Conservation (phyloP, 2,797 vertebrate species). For the Acomys russatus region DNA sequence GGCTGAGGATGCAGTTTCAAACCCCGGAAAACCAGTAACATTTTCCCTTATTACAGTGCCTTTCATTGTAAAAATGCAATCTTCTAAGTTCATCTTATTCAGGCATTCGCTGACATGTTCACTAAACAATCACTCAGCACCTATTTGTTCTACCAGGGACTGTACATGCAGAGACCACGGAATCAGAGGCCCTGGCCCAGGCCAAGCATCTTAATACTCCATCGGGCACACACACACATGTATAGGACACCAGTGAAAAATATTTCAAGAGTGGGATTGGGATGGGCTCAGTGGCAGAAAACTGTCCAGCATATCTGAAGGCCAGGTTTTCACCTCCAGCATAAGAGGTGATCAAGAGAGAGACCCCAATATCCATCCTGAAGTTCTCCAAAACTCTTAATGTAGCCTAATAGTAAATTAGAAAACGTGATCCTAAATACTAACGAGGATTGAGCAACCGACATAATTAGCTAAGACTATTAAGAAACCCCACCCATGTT, state of each 20-base stretch:
- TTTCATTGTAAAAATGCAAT: neutral
- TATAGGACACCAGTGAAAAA: neutral
- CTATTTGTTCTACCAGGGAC: neutral
- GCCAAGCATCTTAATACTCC: neutral
- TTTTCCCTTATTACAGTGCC: neutral
- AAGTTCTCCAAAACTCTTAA: neutral
- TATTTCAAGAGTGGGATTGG: neutral
- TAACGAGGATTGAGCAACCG: neutral
- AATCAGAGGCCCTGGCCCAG: neutral
- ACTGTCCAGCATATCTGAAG: neutral
- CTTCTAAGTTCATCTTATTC: constrained; percentile 37
- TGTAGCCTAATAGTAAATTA: neutral
- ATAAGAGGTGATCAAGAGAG: neutral
- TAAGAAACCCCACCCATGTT: neutral
- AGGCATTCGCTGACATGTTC: neutral
- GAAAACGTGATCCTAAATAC: neutral
- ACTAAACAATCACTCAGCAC: neutral
- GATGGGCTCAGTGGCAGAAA: neutral
- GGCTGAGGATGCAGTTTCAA: neutral
- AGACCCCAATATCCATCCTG: neutral
- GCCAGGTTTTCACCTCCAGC: neutral
- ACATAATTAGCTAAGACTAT: neutral
- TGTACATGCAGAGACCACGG: neutral
- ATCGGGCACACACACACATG: neutral
- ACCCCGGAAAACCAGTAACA: neutral